Evolutionary conservation across 2,888 invertebrate species (phyloP).

Genomic region (Gymnoscelis rufifasciata): DNA sequence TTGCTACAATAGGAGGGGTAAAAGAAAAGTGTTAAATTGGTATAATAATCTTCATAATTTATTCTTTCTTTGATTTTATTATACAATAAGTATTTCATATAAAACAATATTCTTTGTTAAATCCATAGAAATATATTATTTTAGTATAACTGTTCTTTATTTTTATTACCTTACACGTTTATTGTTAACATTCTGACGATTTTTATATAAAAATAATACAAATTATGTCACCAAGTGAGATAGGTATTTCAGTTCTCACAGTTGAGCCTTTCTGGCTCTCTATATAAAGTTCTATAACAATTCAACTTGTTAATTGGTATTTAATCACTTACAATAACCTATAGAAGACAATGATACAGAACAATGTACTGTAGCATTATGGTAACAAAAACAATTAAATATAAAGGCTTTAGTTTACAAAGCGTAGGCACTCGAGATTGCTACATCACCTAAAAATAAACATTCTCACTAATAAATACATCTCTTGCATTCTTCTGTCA

Average conservation of each 20-base stretch:
- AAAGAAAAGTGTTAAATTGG: constrained; percentile 65
- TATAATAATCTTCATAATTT: constrained; percentile 79
- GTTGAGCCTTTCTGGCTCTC: constrained; percentile 38
- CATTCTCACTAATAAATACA: constrained; percentile 78
- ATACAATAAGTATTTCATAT: constrained; percentile 77
- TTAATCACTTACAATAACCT: constrained; percentile 68
- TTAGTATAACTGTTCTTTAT: constrained; percentile 74
- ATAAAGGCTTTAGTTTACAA: constrained; percentile 76
- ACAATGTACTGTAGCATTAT: constrained; percentile 69
- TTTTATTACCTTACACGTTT: constrained; percentile 76
- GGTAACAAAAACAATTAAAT: constrained; percentile 78
- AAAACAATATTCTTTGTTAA: constrained; percentile 79
- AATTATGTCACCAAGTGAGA: constrained; percentile 44
- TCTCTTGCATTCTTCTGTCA: constrained; percentile 53
- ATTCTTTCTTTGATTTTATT: constrained; percentile 69
- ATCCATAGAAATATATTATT: constrained; percentile 79
- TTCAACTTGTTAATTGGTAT: constrained; percentile 77
- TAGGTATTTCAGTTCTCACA: constrained; percentile 18
- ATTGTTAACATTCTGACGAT: constrained; percentile 77
- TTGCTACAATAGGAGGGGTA: neutral
- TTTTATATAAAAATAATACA: constrained; percentile 77
- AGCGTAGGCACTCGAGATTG: constrained; percentile 80
- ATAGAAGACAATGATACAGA: constrained; percentile 76
- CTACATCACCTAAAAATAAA: constrained; percentile 70
- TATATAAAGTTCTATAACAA: constrained; percentile 60